Evolutionary conservation across 2,113 vertebrate species (phyloP), one percentile per base, ranked within the genome.

Genomic region (Burhinus oedicnemus): DNA sequence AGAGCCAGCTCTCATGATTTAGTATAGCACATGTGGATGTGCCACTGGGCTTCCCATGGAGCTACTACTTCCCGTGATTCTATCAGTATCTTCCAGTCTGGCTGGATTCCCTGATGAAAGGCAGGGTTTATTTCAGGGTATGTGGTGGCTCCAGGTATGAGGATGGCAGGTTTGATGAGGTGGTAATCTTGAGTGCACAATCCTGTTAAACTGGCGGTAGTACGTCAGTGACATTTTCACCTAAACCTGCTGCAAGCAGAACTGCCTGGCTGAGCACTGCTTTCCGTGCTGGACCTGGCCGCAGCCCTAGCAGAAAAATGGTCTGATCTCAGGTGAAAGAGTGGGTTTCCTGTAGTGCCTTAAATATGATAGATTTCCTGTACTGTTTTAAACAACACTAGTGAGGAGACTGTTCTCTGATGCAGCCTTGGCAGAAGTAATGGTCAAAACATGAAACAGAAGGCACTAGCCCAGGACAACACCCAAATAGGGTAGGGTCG

Each of bases 21-120:
- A 76, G 14, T 8, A 5, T 4, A 15, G 34, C 45, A 52, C 15
- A 5, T 0, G 0, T 3, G 4, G 40, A 1, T 51, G 38, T 44
- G 30, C 38, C 58, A 5, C 44, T 1, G 1, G 55, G 27, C 30
- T 75, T 9, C 47, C 34, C 23, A 5, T 0, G 3, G 29, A 82
- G 29, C 12, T 57, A 13, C 10, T 11, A 1, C 38, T 66, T 60
- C 5, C 38, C 1, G 1, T 47, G 29, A 20, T 23, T 65, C 69
- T 47, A 10, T 8, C 34, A 29, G 21, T 10, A 42, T 17, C 5
- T 11, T 23, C 47, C 20, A 22, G 4, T 5, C 40, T 49, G 23
- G 13, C 32, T 76, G 44, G 14, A 30, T 54, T 83, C 62, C 30
- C 40, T 47, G 13, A 45, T 4, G 34, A 77, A 87, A 57, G 54